Evolutionary conservation across 2,888 invertebrate genomes (phyloP).

Genomic region (Physocephala rufipes): DNA sequence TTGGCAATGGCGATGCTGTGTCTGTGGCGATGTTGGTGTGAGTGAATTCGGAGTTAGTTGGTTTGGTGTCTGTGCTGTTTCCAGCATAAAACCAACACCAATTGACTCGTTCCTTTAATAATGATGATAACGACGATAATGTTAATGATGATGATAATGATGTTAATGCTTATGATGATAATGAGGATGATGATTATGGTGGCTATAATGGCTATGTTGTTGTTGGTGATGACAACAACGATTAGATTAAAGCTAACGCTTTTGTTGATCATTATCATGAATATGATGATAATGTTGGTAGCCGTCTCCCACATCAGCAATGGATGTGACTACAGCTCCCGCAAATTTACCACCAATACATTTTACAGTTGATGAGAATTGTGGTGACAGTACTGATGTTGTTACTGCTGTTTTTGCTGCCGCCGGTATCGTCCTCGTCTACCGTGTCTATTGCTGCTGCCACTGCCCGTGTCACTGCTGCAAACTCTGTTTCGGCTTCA

Average conservation of each 20-base stretch:
- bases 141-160: slow-evolving; percentile 24
- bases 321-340: slow-evolving; percentile 1
- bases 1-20: slow-evolving; percentile 7
- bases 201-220: slow-evolving; percentile 26
- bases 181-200: slow-evolving; percentile 9
- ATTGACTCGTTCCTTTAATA: no score
- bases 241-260: neutral
- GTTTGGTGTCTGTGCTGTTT: slow-evolving; percentile 9
- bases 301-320: neutral
- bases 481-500: neutral
- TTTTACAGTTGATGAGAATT: slow-evolving; percentile 9
- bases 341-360: slow-evolving; percentile 15
- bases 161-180: slow-evolving; percentile 25
- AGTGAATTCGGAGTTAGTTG: neutral
- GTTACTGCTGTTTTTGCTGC: slow-evolving; percentile 23
- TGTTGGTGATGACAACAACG: slow-evolving; percentile 14
- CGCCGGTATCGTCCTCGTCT: slow-evolving; percentile 27
- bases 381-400: slow-evolving; percentile 28
- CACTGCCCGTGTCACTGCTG: slow-evolving; percentile 26
- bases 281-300: slow-evolving; percentile 16
- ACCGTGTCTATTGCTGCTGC: slow-evolving; percentile 27
- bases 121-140: slow-evolving; percentile 23
- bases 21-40: slow-evolving; percentile 24
- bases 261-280: slow-evolving; percentile 24
- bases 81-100: no score